Conservation (phyloP, 2,113 vertebrate species). For the Centropristis striata region DNA sequence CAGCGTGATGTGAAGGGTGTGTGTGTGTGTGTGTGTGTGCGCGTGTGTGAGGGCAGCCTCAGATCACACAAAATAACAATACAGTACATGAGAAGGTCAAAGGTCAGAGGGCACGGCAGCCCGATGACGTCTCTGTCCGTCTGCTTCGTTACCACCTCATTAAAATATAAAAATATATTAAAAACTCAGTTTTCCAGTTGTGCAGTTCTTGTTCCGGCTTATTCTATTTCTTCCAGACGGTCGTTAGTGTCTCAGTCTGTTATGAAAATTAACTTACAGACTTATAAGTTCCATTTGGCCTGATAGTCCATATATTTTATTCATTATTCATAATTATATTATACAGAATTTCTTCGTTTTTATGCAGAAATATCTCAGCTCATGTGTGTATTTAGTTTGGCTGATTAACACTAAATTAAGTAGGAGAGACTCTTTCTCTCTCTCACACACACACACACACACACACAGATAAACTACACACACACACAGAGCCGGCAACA, state of each 20-base stretch:
- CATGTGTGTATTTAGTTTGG: constrained; percentile 15
- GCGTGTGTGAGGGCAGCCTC: background rate
- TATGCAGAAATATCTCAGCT: constrained; percentile 8
- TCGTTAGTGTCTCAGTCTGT: background rate
- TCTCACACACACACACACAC: constrained; percentile 25
- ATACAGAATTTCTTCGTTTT: background rate
- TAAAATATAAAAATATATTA: background rate
- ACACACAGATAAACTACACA: constrained; percentile 17
- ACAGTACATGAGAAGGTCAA: constrained; percentile 24
- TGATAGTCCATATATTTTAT: background rate
- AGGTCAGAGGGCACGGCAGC: constrained; percentile 39
- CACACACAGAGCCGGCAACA: constrained; percentile 47
- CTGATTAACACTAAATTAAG: constrained; percentile 45
- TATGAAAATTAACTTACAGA: background rate
- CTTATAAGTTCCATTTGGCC: background rate
- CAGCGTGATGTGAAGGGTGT: constrained; percentile 28
- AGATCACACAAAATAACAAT: constrained; percentile 29
- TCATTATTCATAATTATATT: constrained; percentile 2
- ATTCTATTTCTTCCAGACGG: constrained; percentile 16
- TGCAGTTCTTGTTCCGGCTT: background rate
- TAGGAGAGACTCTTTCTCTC: constrained; percentile 2
- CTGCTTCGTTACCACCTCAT: constrained; percentile 8
- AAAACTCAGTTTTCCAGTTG: no score
- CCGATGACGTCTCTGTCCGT: background rate
- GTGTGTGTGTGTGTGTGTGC: background rate